These are phyloP conservation scores for Eulimnadia texana DNA, from an alignment of 1,140 invertebrate genomes.

Conservation along the genomic window DNA sequence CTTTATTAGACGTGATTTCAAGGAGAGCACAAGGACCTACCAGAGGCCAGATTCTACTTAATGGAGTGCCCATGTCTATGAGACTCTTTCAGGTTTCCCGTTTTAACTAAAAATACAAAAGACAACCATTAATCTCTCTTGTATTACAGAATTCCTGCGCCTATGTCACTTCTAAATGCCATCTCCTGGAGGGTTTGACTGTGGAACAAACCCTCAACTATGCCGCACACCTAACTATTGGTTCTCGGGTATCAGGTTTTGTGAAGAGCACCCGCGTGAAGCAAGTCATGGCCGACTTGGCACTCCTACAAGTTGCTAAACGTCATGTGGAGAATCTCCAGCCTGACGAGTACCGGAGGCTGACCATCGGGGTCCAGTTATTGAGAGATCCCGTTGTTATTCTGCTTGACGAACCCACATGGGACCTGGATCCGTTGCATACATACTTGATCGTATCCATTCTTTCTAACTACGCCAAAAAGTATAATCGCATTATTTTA, in stretches of 20 bases:
- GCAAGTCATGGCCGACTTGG: slow-evolving; percentile 77
- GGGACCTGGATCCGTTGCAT: slow-evolving; percentile 76
- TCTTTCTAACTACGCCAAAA: slow-evolving; percentile 77
- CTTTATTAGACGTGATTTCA: slow-evolving; percentile 76
- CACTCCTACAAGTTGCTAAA: slow-evolving; percentile 69
- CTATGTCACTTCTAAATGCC: slow-evolving; percentile 66
- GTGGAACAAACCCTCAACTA: slow-evolving; percentile 71
- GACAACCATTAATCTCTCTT: slow-evolving; percentile 68
- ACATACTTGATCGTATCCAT: slow-evolving; percentile 85
- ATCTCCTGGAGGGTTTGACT: slow-evolving; percentile 65
- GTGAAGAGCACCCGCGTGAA: slow-evolving; percentile 49
- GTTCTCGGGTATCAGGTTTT: slow-evolving; percentile 47
- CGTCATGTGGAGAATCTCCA: slow-evolving; percentile 61
- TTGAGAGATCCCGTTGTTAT: slow-evolving; percentile 47
- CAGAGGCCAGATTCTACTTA: slow-evolving; percentile 68
- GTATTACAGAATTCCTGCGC: slow-evolving; percentile 54
- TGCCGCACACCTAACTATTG: slow-evolving; percentile 44
- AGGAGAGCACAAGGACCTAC: slow-evolving; percentile 41
- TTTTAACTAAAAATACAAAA: slow-evolving; percentile 26
- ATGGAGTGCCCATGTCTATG: slow-evolving; percentile 61
- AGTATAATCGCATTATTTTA: slow-evolving; percentile 72
- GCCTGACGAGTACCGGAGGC: slow-evolving; percentile 63
- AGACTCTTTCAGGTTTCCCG: slow-evolving; percentile 48
- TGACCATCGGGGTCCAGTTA: slow-evolving; percentile 72
- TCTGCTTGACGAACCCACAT: slow-evolving; percentile 76